phyloP scores from a whole-genome alignment of 1,140 invertebrate genomes.

The Hycleus cichorii region DNA sequence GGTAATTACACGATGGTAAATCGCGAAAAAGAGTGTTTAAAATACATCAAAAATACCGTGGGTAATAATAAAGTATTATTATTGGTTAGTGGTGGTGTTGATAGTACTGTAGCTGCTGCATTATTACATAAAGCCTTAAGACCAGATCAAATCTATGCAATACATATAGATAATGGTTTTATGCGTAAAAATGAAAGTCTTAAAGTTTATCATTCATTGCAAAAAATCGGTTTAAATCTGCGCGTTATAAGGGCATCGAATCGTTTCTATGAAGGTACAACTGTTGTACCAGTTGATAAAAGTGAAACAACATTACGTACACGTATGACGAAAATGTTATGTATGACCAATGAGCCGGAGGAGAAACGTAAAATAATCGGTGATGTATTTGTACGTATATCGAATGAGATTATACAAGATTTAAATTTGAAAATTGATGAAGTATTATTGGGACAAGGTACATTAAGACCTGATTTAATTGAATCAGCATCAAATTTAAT shows the following conservation, averaged over 20 bases:
- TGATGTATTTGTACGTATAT: constrained; percentile 92
- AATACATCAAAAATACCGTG: constrained; percentile 86
- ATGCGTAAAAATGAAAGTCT: constrained; percentile 94
- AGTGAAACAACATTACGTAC: constrained; percentile 52
- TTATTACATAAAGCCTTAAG: constrained; percentile 82
- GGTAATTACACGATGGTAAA: constrained; percentile 84
- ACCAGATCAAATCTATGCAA: constrained; percentile 87
- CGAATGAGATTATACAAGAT: constrained; percentile 74
- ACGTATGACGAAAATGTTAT: constrained; percentile 79
- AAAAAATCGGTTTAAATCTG: constrained; percentile 73
- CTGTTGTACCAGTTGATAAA: constrained; percentile 60
- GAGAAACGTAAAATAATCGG: constrained; percentile 98
- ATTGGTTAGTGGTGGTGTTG: constrained; percentile 93
- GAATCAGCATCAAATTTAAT: constrained; percentile 89
- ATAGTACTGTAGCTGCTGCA: constrained; percentile 97
- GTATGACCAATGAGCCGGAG: constrained; percentile 82
- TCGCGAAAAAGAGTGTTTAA: constrained; percentile 86
- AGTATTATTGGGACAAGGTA: constrained; percentile 57
- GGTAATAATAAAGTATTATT: constrained; percentile 86
- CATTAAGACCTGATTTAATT: constrained; percentile 94
- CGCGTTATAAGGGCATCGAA: constrained; percentile 70
- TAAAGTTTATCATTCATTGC: constrained; percentile 46
- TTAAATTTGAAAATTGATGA: constrained; percentile 79
- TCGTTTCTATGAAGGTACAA: constrained; percentile 72
- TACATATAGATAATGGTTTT: constrained; percentile 99